Evolutionary conservation across 2,113 vertebrate genomes (phyloP).

Genomic region (Rynchops niger): DNA sequence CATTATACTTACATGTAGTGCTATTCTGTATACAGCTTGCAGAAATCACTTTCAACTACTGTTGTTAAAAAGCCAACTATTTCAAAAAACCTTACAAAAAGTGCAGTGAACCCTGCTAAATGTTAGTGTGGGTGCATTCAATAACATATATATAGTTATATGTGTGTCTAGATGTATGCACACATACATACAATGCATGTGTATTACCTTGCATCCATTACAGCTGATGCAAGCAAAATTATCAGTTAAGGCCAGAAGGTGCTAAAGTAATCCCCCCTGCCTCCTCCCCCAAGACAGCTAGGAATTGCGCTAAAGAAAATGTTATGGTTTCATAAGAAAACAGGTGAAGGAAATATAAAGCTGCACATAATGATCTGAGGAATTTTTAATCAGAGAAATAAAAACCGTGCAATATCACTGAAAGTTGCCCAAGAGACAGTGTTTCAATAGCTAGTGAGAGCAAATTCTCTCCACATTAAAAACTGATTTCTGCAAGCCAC

Average conservation of each 20-base stretch:
- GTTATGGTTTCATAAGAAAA: not conserved
- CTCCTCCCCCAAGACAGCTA: not conserved
- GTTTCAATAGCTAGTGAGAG: not conserved
- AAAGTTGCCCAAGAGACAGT: not conserved
- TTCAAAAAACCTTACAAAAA: slow-evolving; percentile 18
- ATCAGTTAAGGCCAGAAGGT: slow-evolving; percentile 54
- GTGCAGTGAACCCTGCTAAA: slow-evolving; percentile 1
- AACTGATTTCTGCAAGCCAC: slow-evolving; percentile 63
- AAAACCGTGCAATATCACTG: not conserved
- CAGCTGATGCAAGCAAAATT: slow-evolving; percentile 7
- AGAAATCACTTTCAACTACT: slow-evolving; percentile 39
- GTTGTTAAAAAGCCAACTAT: not conserved
- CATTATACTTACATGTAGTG: too few relatives aligned
- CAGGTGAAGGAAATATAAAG: not conserved
- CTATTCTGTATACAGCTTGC: slow-evolving; percentile 8
- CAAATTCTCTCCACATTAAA: slow-evolving; percentile 16
- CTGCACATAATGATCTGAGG: not conserved
- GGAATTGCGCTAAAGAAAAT: not conserved
- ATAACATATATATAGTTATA: not conserved
- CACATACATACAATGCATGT: not conserved
- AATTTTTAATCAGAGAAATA: not conserved
- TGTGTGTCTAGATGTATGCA: not conserved
- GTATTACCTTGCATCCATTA: not conserved
- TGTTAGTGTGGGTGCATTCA: not conserved
- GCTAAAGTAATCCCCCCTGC: not conserved